These are phyloP conservation scores for Eclectus roratus DNA, from an alignment of 2,113 vertebrate species.

Conservation along the genomic window DNA sequence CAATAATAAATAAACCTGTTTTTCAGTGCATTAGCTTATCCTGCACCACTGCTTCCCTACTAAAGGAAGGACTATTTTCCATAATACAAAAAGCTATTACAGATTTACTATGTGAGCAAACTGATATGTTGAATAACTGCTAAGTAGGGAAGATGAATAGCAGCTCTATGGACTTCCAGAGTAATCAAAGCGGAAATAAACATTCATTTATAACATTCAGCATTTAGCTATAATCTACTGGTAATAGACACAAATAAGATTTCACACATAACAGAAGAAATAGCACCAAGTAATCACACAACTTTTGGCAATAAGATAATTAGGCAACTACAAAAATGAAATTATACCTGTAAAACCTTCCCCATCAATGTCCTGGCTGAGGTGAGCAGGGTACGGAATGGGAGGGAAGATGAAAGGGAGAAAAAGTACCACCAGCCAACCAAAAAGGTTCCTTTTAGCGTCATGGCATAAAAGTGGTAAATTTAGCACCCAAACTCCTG, in stretches of 20 bases:
- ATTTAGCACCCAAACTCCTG: not conserved
- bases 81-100: conserved; percentile 6
- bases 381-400: not conserved
- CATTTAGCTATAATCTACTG: not conserved
- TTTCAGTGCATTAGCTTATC: conserved; percentile 9
- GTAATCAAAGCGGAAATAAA: conserved; percentile 14
- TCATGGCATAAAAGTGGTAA: not conserved
- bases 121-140: not conserved
- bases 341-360: not conserved
- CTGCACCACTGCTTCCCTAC: not conserved
- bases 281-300: not conserved
- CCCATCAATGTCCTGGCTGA: not conserved
- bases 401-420: not conserved
- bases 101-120: not conserved
- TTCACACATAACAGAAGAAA: not conserved
- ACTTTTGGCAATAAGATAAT: not conserved
- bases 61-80: conserved; percentile 2
- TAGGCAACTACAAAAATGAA: not conserved
- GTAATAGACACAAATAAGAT: not conserved
- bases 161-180: not conserved
- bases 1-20: not conserved
- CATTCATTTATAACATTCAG: not conserved
- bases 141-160: conserved; percentile 24
- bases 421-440: not conserved
- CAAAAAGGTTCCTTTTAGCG: not conserved